Base-by-base conservation (phyloP, 1,140 invertebrate species). In the Zaprionus lachaisei region DNA sequence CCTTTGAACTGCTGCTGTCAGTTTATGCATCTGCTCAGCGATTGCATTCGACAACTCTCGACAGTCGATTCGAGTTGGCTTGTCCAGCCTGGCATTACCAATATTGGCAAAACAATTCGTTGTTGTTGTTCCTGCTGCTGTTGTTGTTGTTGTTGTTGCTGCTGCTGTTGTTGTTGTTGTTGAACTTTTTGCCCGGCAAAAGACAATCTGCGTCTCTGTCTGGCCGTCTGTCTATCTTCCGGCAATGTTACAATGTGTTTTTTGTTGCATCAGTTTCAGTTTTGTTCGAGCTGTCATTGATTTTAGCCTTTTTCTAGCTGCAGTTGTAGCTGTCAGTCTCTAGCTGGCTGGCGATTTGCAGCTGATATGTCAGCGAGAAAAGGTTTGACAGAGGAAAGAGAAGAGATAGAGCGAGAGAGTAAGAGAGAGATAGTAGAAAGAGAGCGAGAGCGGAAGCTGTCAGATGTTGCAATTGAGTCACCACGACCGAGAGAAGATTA, bases 181-280 rank as follows among this genome's bases (percentile, higher is more conserved):
- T 83, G 75, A 68, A 72, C 66, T 77, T 72, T 74, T 81, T 74
- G 22, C 26, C n/a, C 34, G 20, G 69, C 67, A 51, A 20, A 49
- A 17, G n/a, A 24, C 47, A 51, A 51, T 51, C 47, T 51, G 47
- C 47, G 47, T 51, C 47, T 51, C 20, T 14, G 66, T 17, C 41
- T 47, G 2, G n/a, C 7, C 70, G 68, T 67, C 83, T 67, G 68
- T 67, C 83, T 84, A 77, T 87, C 85, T 87, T 89, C 84, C 84
- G 84, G 84, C 85, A 84, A 79, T 68, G 84, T 65, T 75, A 89
- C 84, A 81, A 84, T 84, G 84, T 87, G 84, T 87, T 85, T 85
- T 86, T 72, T 79, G 84, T 83, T 83, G 77, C 84, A 83, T 89
- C 80, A 87, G 84, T 79, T 82, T 84, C 70, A 67, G 71, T 77